Evolutionary conservation across 2,888 invertebrate species (phyloP).

Genomic region (Lottia gigantea): DNA sequence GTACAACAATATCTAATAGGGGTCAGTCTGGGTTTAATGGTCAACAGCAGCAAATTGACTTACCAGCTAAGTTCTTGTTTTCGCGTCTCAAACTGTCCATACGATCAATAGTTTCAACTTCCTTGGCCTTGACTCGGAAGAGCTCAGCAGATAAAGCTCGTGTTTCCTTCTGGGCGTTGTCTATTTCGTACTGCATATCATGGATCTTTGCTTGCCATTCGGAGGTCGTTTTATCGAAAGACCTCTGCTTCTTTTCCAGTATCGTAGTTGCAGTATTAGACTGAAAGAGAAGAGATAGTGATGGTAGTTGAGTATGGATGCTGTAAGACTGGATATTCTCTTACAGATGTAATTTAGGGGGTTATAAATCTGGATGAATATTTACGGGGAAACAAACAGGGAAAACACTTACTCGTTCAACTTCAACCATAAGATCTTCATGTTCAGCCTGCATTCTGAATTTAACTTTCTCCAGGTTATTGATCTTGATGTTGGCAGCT

Average conservation of each 20-base stretch:
- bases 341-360: too few relatives aligned
- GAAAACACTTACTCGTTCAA: not conserved
- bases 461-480: conserved; percentile 96
- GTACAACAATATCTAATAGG: too few relatives aligned
- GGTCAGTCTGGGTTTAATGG: too few relatives aligned
- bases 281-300: conserved; percentile 24
- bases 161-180: conserved; percentile 98
- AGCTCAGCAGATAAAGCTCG: conserved; percentile 98
- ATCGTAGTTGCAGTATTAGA: conserved; percentile 74
- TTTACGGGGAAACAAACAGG: too few relatives aligned
- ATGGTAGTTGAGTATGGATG: not conserved
- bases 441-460: conserved; percentile 92
- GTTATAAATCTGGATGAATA: too few relatives aligned
- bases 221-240: conserved; percentile 98
- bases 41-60: not conserved
- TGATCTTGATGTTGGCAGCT: conserved; percentile 71
- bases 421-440: conserved; percentile 14
- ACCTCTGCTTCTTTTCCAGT: conserved; percentile 99
- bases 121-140: conserved; percentile 95
- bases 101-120: conserved; percentile 96
- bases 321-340: too few relatives aligned
- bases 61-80: conserved; percentile 84
- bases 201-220: conserved; percentile 99
- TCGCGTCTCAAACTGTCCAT: conserved; percentile 97
- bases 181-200: conserved; percentile 85